Evolutionary conservation across 2,113 vertebrate genomes (phyloP).

Genomic region (Leucoraja erinaceus): DNA sequence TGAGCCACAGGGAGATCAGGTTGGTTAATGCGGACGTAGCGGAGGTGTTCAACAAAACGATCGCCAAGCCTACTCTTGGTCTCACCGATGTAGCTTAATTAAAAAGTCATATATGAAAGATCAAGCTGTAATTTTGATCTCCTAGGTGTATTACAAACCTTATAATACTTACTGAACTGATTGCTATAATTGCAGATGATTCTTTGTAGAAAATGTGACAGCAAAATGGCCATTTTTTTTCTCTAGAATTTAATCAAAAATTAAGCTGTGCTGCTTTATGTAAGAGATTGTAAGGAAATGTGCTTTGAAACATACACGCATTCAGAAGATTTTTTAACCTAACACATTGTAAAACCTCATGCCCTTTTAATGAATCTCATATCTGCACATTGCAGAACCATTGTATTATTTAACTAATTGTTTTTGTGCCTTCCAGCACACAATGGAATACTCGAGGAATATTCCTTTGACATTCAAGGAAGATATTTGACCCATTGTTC

Average conservation of each 20-base stretch:
- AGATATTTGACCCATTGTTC: not conserved
- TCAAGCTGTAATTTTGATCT: not conserved
- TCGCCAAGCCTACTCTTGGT: too few species aligned
- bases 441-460: too few species aligned
- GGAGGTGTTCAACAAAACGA: too few species aligned
- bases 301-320: not conserved
- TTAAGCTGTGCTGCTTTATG: not conserved
- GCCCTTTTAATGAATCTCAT: not conserved
- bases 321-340: not conserved
- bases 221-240: not conserved
- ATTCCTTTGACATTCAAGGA: too few species aligned
- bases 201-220: not conserved
- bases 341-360: not conserved
- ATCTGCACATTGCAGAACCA: too few species aligned
- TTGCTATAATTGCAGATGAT: not conserved
- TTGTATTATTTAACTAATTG: not conserved
- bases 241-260: not conserved
- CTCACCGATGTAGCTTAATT: too few species aligned
- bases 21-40: too few species aligned
- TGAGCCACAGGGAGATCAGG: too few species aligned
- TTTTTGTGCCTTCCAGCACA: too few species aligned
- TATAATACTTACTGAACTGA: not conserved
- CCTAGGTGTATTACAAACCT: not conserved
- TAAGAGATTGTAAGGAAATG: not conserved
- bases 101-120: not conserved